These are phyloP conservation scores for Petrocephalus sullivani DNA, from an alignment of 2,797 vertebrate genomes.

Conservation along the genomic window DNA sequence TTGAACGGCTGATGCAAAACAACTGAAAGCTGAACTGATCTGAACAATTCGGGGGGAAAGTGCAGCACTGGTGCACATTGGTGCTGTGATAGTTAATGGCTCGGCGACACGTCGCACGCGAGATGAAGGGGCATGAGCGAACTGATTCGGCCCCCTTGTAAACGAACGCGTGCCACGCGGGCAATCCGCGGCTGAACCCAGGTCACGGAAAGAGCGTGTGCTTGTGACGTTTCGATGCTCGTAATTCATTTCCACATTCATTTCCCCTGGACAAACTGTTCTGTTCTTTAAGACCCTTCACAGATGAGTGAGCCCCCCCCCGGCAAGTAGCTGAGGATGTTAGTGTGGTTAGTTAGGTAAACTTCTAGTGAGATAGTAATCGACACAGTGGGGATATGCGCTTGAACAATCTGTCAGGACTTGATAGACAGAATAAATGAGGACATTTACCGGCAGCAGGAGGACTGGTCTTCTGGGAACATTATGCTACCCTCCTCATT, in stretches of 20 bases:
- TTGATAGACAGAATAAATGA: slow-evolving; percentile 36
- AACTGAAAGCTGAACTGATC: not conserved
- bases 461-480: slow-evolving; percentile 33
- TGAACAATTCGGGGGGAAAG: not conserved
- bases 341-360: slow-evolving; percentile 33
- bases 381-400: slow-evolving; percentile 22
- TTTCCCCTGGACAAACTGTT: slow-evolving; percentile 29
- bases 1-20: not conserved
- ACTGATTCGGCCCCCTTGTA: not conserved
- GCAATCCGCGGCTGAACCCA: not conserved
- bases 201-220: not conserved
- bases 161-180: not conserved
- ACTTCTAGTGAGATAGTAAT: slow-evolving; percentile 34
- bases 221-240: slow-evolving; percentile 7
- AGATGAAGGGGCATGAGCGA: not conserved
- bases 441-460: slow-evolving; percentile 41
- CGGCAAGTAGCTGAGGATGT: not conserved
- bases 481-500: slow-evolving; percentile 29
- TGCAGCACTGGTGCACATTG: not conserved
- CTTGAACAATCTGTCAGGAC: slow-evolving; percentile 18
- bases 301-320: not conserved
- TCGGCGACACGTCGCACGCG: not conserved
- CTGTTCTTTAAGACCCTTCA: slow-evolving; percentile 3
- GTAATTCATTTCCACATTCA: slow-evolving; percentile 14
- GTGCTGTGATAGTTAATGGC: not conserved